Base-by-base conservation (phyloP, 1,140 invertebrate genomes). In the Nixonia krombeini region DNA sequence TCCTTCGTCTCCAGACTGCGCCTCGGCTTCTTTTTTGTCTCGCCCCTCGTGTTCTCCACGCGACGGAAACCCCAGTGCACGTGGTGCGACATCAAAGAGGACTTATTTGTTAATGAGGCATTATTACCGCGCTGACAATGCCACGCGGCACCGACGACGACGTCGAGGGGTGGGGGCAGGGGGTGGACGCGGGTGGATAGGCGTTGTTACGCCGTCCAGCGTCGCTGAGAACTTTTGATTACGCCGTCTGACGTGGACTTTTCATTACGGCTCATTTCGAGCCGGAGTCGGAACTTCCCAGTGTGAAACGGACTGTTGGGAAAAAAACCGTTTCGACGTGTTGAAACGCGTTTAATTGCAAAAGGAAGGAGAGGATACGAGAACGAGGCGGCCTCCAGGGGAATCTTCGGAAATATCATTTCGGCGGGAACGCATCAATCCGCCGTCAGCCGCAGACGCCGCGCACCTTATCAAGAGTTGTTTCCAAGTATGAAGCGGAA, bases 61-160 rank as follows among this genome's bases (percentile, higher is more conserved):
- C 49, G 49, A 12, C 35, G 35, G 17, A 31, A 53, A 47, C 17
- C 46, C 61, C 44, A n/a, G 12, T n/a, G 33, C 61, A 64, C 52
- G 61, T 64, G 52, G 42, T 31, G 49, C 35, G 17, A 66, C 42
- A 55, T 66, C 62, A 66, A 58, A 66, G 55, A 31, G 29, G 35
- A 55, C 49, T 59, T 52, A 66, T 66, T 66, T 55, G 56, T 66
- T 66, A 66, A 66, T 59, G 55, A 66, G 63, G 40, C 42, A 59
- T 58, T 58, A 66, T 66, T 66, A 56, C 52, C 50, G 55, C 8
- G 2, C 0, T 10, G 37, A 66, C 55, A 66, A 58, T 66, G 12
- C 33, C 52, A 15, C 8, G 46, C 23, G 15, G 13, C 29, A 12
- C 6, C 37, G 26, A 25, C 40, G 28, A 25, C 18, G 28, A 1